Base-by-base conservation (phyloP, 2,888 invertebrate species). In the Ypsolopha sequella region DNA sequence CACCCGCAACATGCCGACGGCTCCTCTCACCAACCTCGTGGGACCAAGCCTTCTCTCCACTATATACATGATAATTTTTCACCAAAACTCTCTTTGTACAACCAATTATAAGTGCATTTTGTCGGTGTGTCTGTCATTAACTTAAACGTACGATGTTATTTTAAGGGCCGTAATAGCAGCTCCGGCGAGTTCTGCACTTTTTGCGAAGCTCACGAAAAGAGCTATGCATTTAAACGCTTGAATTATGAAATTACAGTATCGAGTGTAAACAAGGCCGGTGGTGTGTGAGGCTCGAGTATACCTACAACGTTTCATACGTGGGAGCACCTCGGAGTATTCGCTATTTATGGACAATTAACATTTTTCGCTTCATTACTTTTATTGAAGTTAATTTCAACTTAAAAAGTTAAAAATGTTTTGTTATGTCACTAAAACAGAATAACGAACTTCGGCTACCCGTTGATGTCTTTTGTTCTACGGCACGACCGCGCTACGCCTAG, bases 101-200 rank as follows among this genome's bases (percentile, higher is more conserved):
- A 70, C 76, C 78, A 85, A 86, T 85, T 86, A 86, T 84, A 85
- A 85, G 76, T 72, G 76, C 82, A 84, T 84, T 85, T 85, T 73
- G 81, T 74, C 80, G 79, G 85, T 76, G 78, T 81, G 79, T 79
- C 85, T 75, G 82, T 82, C 82, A 86, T 85, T 86, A 86, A 78
- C 76, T 86, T 86, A 85, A 86, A 84, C 80, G 85, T 79, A 85
- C 80, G 81, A 86, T 85, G 86, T 85, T 86, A 86, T 86, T 85
- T 84, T 80, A 85, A 82, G 80, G 81, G 68, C 76, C 75, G 73
- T 85, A 86, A 86, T 85, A 76, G 77, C 72, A 70, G 77, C 76
- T 70, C 70, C 71, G 67, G 77, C 76, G 68, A 74, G 72, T 62
- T 72, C 69, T 67, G 75, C 68, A 65, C 71, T 84, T 81, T 79